Evolutionary conservation across 2,888 invertebrate species (phyloP).

Genomic region (Carpatolechia fugitivella): DNA sequence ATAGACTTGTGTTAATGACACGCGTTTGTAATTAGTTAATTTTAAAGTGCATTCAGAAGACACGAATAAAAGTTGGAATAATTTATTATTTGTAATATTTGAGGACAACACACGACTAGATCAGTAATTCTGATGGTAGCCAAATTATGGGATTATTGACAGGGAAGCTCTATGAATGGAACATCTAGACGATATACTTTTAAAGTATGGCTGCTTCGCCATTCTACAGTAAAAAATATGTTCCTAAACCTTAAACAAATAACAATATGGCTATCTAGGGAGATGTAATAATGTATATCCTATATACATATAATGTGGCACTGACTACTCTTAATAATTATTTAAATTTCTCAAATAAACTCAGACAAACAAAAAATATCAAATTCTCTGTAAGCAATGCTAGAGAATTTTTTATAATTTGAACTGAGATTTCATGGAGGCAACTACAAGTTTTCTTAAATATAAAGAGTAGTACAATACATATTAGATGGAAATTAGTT

Average conservation of each 20-base stretch:
- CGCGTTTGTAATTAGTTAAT: background rate
- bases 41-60: background rate
- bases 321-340: conserved; percentile 53
- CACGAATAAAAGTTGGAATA: background rate
- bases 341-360: conserved; percentile 17
- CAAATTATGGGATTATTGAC: conserved; percentile 49
- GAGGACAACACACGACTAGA: conserved; percentile 31
- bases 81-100: background rate
- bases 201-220: conserved; percentile 52
- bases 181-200: conserved; percentile 51
- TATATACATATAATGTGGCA: conserved; percentile 69
- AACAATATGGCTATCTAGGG: conserved; percentile 70
- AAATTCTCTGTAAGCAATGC: background rate
- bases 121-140: conserved; percentile 56
- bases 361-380: background rate
- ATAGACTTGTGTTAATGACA: background rate
- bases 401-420: background rate
- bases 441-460: background rate
- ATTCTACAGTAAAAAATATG: conserved; percentile 61
- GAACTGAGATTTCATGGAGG: background rate
- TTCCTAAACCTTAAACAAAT: conserved; percentile 60
- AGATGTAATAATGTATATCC: conserved; percentile 65
- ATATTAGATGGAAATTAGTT: background rate
- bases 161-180: conserved; percentile 72
- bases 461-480: background rate